Conservation (phyloP, 2,888 invertebrate genomes). For the Tricholauxania praeusta region DNA sequence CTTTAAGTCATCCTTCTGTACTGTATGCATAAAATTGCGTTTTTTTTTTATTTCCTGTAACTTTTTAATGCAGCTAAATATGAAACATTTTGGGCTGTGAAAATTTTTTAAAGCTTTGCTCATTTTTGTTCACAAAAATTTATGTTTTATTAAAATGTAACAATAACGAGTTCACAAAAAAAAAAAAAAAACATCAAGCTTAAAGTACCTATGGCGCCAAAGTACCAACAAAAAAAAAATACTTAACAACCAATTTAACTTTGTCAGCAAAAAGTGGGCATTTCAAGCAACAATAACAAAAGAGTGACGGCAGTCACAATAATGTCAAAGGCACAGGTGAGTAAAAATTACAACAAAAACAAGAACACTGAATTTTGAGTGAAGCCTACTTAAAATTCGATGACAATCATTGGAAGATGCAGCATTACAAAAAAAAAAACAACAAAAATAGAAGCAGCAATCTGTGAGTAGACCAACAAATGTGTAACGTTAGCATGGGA, state of each 20-base stretch:
- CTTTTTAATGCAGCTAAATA: too few relatives aligned
- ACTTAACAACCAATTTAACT: neutral
- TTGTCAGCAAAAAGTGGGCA: conserved; percentile 14
- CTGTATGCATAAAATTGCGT: too few relatives aligned
- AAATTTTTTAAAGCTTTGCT: too few relatives aligned
- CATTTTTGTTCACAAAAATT: too few relatives aligned
- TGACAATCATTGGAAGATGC: conserved; percentile 1
- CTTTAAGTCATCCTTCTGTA: too few relatives aligned
- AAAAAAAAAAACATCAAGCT: neutral
- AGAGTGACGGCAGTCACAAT: neutral
- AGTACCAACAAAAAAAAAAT: neutral
- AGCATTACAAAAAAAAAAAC: conserved; percentile 18
- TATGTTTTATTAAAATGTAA: too few relatives aligned
- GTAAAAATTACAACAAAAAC: conserved; percentile 23
- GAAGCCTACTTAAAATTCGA: conserved; percentile 13
- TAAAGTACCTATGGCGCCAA: conserved; percentile 9
- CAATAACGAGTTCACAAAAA: neutral
- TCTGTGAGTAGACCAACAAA: neutral
- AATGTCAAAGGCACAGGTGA: neutral
- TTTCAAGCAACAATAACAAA: neutral
- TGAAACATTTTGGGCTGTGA: too few relatives aligned
- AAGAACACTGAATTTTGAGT: neutral
- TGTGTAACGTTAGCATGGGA: too few relatives aligned
- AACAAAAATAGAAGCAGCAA: neutral
- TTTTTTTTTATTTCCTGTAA: too few relatives aligned